A percentile compares a stretch with the other conserved stretches of the same genome.
Evolutionary conservation across 2,888 invertebrate species (phyloP).

Genomic region (Lepidochrysops patricia): DNA sequence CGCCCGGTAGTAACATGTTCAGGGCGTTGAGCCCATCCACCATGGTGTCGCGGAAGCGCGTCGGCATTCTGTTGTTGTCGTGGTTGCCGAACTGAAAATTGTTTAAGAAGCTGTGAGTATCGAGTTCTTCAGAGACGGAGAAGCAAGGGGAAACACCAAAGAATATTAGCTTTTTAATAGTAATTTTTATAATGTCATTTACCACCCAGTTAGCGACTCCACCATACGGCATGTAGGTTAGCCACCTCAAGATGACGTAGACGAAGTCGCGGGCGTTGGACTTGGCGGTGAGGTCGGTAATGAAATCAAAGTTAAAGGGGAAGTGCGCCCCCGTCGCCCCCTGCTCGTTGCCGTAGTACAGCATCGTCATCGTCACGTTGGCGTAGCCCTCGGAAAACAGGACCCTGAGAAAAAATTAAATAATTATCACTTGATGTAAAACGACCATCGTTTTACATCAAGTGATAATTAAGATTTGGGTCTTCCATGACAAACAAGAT

Average conservation of each 20-base stretch:
- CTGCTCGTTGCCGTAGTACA: constrained; percentile 73
- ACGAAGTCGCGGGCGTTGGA: constrained; percentile 66
- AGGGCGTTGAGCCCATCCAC: constrained; percentile 82
- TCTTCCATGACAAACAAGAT: too few relatives aligned
- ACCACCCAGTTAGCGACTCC: constrained; percentile 80
- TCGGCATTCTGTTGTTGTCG: constrained; percentile 77
- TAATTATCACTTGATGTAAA: too few relatives aligned
- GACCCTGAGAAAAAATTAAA: constrained; percentile 50
- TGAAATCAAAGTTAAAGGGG: constrained; percentile 79
- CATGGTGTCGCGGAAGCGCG: constrained; percentile 77
- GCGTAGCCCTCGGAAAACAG: constrained; percentile 78
- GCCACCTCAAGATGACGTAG: constrained; percentile 71
- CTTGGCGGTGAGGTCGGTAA: constrained; percentile 56
- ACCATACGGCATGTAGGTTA: constrained; percentile 73
- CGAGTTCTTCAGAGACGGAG: background rate
- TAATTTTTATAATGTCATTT: too few relatives aligned
- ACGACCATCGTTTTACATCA: too few relatives aligned
- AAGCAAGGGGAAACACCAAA: too few relatives aligned
- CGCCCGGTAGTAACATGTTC: constrained; percentile 82
- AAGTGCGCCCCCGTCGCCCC: constrained; percentile 69
- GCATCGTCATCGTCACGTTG: constrained; percentile 68
- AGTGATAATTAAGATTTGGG: too few relatives aligned
- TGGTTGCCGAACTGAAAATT: constrained; percentile 79
- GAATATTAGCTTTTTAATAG: too few relatives aligned
- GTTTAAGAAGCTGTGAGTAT: background rate